These are phyloP conservation scores for Tangara arthus DNA, from an alignment of 2,797 vertebrate genomes.

Conservation along the genomic window DNA sequence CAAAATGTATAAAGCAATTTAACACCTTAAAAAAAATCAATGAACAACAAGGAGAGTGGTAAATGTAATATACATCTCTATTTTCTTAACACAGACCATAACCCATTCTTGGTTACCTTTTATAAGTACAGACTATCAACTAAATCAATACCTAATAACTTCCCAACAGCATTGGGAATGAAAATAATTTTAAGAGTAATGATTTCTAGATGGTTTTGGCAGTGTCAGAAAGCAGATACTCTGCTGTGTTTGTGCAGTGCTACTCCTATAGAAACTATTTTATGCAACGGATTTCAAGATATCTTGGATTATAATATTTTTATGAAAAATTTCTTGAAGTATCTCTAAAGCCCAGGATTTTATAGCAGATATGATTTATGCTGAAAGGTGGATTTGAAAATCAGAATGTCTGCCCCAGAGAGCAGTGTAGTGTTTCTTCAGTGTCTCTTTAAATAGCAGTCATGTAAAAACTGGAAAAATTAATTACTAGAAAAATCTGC, in stretches of 20 bases:
- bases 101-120: background rate
- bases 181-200: background rate
- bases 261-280: background rate
- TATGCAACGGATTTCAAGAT: background rate
- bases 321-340: background rate
- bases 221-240: background rate
- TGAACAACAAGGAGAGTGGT: background rate
- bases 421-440: background rate
- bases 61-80: background rate
- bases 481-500: background rate
- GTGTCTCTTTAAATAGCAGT: background rate
- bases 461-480: background rate
- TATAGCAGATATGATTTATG: background rate
- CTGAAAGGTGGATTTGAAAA: background rate
- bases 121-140: background rate
- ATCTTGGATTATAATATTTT: background rate
- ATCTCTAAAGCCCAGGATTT: background rate
- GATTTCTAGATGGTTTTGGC: background rate
- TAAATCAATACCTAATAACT: background rate
- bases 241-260: background rate
- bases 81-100: background rate
- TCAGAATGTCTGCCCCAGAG: background rate
- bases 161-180: background rate
- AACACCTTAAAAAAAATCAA: conserved; percentile 17
- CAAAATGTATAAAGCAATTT: conserved; percentile 32